These are phyloP conservation scores for Amblyopsis rosae DNA, from an alignment of 2,113 vertebrate species.

Conservation along the genomic window DNA sequence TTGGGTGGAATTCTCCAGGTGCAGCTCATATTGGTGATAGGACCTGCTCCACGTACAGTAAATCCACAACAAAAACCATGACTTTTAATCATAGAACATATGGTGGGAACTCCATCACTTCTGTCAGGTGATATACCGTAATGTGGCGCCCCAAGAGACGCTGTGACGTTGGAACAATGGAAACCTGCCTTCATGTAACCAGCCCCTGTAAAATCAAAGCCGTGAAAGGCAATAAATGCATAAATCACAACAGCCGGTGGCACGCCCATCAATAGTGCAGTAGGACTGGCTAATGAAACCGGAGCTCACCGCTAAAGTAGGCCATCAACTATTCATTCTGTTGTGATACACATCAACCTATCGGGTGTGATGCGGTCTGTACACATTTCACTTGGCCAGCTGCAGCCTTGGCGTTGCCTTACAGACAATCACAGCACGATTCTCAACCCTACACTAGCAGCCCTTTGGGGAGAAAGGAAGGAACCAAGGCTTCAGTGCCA, in stretches of 20 bases:
- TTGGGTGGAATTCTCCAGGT: constrained; percentile 24
- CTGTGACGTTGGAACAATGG: constrained; percentile 40
- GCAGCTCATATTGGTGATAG: constrained; percentile 8
- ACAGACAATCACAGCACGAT: constrained; percentile 49
- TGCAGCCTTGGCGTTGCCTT: constrained; percentile 2
- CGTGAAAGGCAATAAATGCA: constrained; percentile 29
- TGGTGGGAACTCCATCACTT: constrained; percentile 18
- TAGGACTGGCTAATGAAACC: constrained; percentile 49
- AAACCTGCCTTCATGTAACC: constrained; percentile 40
- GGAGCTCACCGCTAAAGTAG: constrained; percentile 62
- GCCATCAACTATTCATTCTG: constrained; percentile 67
- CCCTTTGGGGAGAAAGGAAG: constrained; percentile 5
- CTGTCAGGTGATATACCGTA: constrained; percentile 33
- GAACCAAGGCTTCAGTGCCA: constrained; percentile 1
- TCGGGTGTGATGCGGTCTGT: constrained; percentile 54
- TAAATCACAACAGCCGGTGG: constrained; percentile 47
- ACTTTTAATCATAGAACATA: constrained; percentile 20
- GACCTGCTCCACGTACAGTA: background rate
- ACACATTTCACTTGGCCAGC: constrained; percentile 50
- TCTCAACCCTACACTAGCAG: background rate
- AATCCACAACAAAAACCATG: constrained; percentile 4
- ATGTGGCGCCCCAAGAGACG: constrained; percentile 20
- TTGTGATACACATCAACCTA: constrained; percentile 48
- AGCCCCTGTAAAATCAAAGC: constrained; percentile 36
- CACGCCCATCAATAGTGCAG: constrained; percentile 49